Conservation (phyloP, 2,888 invertebrate genomes). For the Saturnia japonica region DNA sequence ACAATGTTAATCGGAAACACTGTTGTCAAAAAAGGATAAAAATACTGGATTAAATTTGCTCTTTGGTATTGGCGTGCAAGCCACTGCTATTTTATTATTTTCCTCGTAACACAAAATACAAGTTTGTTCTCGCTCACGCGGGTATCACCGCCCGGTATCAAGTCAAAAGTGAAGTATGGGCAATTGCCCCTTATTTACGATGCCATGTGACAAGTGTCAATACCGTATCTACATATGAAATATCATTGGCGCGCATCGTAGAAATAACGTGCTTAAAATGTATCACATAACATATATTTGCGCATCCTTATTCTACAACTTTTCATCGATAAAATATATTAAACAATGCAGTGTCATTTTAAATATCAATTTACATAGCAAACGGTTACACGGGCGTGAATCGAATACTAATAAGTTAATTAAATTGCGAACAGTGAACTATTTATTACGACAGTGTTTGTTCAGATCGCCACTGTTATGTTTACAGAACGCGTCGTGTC, state of each 20-base stretch:
- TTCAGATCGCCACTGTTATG: conserved; percentile 27
- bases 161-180: no score
- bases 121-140: no score
- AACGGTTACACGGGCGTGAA: conserved; percentile 4
- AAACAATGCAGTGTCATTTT: conserved; percentile 6
- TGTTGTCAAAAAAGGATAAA: no score
- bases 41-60: no score
- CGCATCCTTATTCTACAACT: not conserved
- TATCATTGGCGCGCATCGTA: not conserved
- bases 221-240: no score
- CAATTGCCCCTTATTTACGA: no score
- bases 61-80: no score
- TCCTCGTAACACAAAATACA: no score
- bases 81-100: no score
- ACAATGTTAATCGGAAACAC: no score
- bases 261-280: not conserved
- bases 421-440: conserved; percentile 15
- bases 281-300: not conserved
- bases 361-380: conserved; percentile 13
- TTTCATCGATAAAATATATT: not conserved
- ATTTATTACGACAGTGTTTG: conserved; percentile 15
- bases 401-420: conserved; percentile 19
- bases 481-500: conserved; percentile 22
- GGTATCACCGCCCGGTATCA: no score
- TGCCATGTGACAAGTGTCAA: no score